Percentiles rank a stretch among this genome's conserved stretches.
phyloP scores from a whole-genome alignment of 2,113 vertebrate genomes.

The Cyprinodon brontotheroides region DNA sequence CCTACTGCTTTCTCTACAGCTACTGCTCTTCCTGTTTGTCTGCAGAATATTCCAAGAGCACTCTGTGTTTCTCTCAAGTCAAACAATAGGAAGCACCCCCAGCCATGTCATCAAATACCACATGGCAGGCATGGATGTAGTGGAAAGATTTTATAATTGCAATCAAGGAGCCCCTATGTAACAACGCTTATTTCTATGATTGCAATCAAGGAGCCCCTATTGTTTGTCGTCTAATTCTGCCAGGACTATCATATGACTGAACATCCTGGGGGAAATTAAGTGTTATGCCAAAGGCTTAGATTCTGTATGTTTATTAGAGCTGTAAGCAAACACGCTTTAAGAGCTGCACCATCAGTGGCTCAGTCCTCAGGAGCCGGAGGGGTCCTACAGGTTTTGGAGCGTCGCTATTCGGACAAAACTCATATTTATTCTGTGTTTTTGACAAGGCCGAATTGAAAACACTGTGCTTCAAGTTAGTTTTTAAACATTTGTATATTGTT shows the following conservation, averaged over 20 bases:
- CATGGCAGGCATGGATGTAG: constrained; percentile 33
- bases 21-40: constrained; percentile 10
- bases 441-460: constrained; percentile 5
- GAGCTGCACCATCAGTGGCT: not conserved
- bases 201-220: constrained; percentile 63
- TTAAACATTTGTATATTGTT: not conserved
- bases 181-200: constrained; percentile 48
- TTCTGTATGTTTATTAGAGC: not conserved
- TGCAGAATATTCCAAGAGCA: constrained; percentile 17
- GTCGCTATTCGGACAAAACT: not conserved
- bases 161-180: constrained; percentile 57
- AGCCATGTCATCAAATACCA: constrained; percentile 33
- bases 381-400: not conserved
- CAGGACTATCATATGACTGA: constrained; percentile 25
- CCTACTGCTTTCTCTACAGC: constrained; percentile 1
- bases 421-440: not conserved
- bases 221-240: constrained; percentile 41
- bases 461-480: too few species aligned
- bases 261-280: constrained; percentile 18
- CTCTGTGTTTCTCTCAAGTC: constrained; percentile 20
- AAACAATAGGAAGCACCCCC: not conserved
- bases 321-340: not conserved
- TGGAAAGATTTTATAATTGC: constrained; percentile 51
- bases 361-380: not conserved
- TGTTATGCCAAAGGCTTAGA: constrained; percentile 6